These are phyloP conservation scores for Drosophila nr. perissopoda DNA, from an alignment of 2,888 invertebrate species.

Conservation along the genomic window DNA sequence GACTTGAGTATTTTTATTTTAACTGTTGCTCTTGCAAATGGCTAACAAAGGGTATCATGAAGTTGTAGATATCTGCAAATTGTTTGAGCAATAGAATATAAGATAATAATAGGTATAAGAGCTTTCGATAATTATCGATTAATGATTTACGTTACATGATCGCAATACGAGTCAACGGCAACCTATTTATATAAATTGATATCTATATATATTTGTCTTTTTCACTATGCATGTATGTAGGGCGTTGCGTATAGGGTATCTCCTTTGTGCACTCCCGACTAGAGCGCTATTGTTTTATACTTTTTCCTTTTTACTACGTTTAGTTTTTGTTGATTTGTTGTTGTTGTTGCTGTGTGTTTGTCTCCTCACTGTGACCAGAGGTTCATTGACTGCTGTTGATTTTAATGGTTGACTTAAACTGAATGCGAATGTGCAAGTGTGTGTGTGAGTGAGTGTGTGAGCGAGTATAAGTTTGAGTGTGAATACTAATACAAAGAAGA, in stretches of 20 bases:
- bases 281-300: neutral
- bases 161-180: neutral
- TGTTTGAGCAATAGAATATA: neutral
- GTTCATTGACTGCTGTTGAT: conserved; percentile 78
- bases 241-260: neutral
- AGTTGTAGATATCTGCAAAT: neutral
- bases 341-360: conserved; percentile 13
- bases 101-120: neutral
- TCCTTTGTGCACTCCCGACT: neutral
- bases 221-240: neutral
- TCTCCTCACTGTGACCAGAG: conserved; percentile 44
- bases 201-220: neutral
- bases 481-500: conserved; percentile 23
- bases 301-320: conserved; percentile 38
- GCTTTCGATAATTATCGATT: neutral
- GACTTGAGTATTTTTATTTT: conserved; percentile 23
- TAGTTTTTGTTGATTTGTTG: conserved; percentile 33
- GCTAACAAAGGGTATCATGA: neutral
- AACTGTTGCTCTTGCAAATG: neutral
- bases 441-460: conserved; percentile 19
- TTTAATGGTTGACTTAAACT: conserved; percentile 66
- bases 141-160: neutral
- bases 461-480: conserved; percentile 8
- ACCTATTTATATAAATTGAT: neutral
- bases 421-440: conserved; percentile 30